A percentile compares a stretch with the other conserved stretches of the same genome.
These are phyloP conservation scores for Escarpia spicata DNA, from an alignment of 2,888 invertebrate species.

Conservation along the genomic window DNA sequence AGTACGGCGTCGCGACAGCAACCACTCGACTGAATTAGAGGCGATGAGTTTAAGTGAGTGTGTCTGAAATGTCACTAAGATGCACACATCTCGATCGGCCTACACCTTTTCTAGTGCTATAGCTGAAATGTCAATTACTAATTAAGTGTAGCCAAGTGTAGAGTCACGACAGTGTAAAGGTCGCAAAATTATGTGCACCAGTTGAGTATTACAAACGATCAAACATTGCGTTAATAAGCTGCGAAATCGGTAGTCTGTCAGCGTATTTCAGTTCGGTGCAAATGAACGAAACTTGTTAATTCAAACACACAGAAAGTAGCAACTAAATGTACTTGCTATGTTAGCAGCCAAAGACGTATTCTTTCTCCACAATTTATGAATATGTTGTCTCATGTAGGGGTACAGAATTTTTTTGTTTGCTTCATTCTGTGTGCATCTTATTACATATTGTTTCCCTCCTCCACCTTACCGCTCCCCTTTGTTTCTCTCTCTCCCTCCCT, in stretches of 20 bases:
- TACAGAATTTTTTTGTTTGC: too few relatives aligned
- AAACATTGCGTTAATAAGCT: neutral
- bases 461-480: too few relatives aligned
- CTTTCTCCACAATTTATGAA: neutral
- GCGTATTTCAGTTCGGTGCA: neutral
- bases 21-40: neutral
- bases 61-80: slow-evolving; percentile 4
- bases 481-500: too few relatives aligned
- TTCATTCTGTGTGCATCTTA: too few relatives aligned
- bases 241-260: neutral
- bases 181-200: neutral
- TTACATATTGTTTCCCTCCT: too few relatives aligned
- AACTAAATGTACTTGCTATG: neutral
- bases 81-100: neutral
- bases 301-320: neutral
- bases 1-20: neutral
- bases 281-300: neutral
- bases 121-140: neutral
- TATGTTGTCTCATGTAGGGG: neutral
- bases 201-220: neutral
- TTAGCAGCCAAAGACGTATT: neutral
- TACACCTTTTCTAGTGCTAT: neutral
- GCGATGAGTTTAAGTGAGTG: neutral
- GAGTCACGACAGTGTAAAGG: neutral
- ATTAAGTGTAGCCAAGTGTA: neutral